These are phyloP conservation scores for Lytechinus variegatus DNA, from an alignment of 35 echinoderm and acorn worm species.

Conservation along the genomic window DNA sequence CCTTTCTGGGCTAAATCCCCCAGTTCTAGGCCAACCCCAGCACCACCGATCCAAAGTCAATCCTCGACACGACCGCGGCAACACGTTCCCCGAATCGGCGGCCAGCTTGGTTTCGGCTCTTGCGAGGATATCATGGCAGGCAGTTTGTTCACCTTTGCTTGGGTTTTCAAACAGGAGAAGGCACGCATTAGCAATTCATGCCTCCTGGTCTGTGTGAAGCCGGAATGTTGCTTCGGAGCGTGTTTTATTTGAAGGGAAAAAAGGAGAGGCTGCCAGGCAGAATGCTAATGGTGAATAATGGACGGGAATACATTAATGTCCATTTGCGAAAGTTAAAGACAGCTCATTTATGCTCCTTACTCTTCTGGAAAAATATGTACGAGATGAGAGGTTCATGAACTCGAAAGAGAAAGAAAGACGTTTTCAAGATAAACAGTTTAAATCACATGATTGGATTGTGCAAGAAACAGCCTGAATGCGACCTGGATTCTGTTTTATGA, in stretches of 20 bases:
- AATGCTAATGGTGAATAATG: neutral
- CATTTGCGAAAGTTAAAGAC: neutral
- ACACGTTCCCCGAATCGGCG: neutral
- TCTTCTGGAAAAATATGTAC: too few species aligned
- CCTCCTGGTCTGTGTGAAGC: neutral
- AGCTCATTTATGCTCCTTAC: too few species aligned
- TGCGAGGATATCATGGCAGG: neutral
- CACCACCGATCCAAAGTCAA: constrained; percentile 20
- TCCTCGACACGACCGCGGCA: neutral
- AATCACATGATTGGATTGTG: too few species aligned
- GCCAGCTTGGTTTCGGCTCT: neutral
- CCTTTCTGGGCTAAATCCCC: constrained; percentile 34
- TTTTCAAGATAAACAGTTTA: too few species aligned
- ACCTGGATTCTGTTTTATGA: too few species aligned
- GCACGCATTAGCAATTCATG: neutral
- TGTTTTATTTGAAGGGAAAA: neutral
- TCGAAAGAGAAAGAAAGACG: too few species aligned
- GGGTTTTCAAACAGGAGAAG: neutral
- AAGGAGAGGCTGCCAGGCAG: neutral
- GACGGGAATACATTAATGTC: neutral
- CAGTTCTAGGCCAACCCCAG: constrained; percentile 22
- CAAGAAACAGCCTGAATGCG: too few species aligned
- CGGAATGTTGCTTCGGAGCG: neutral
- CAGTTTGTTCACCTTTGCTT: neutral
- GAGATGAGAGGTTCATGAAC: too few species aligned